Evolutionary conservation across 1,140 invertebrate genomes (phyloP), one percentile per base, ranked within the genome.

Genomic region (Gonioctena quinquepunctata): DNA sequence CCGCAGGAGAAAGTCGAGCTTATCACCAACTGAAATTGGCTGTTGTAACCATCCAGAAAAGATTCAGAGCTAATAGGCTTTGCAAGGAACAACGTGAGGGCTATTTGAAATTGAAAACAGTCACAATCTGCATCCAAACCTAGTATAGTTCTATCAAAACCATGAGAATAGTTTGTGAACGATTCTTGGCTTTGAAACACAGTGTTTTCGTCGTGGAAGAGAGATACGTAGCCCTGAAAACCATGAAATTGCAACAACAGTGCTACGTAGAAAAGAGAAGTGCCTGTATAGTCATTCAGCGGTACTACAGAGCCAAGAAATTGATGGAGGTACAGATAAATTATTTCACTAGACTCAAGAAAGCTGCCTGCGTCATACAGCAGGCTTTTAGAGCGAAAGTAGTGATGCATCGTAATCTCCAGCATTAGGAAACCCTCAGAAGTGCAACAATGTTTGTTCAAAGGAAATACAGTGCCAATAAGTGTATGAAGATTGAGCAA

Each of bases 91-190:
- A 80, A 21, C 23, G 63, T 76, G 73, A 67, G 56, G 54, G 27
- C 68, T 81, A 25, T 83, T 74, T 72, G n/a, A 21, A 66, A 22
- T 71, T 85, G 13, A 81, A 79, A 68, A 69, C 75, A 8, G 78
- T 84, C 6, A 80, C 80, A 22, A 74, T 82, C 7, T 63, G 68
- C 1, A 80, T 90, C 42, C 89, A 90, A 79, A 77, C 33, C 2
- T 81, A 82, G 75, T 86, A 83, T 71, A 84, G 78, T 78, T 77
- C 82, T 7, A 79, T 80, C 33, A 83, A 1, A 16, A 42, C 6
- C 78, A 83, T 77, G 86, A 83, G 67, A 74, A 72, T 62, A 72
- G 77, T 13, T 78, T 84, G 72, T 67, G 76, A 18, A 59, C 67
- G 79, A 18, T 90, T 86, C 71, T 13, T 86, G 0, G 56, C 76